A percentile compares a stretch with the other conserved stretches of the same genome.
Conservation (phyloP, 2,797 vertebrate genomes). For the Diplodus sargus region DNA sequence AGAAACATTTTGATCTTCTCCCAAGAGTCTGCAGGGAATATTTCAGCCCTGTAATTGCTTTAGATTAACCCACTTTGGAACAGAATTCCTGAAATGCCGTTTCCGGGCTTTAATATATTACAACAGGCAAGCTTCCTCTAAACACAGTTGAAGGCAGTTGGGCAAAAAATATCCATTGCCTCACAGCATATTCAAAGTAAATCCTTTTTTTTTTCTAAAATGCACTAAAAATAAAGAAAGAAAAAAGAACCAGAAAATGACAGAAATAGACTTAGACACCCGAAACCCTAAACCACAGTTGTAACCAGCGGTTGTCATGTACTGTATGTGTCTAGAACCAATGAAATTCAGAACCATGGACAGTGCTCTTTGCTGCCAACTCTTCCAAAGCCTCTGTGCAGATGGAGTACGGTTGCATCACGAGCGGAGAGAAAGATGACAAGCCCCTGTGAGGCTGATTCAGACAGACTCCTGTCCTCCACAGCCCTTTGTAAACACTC, state of each 20-base stretch:
- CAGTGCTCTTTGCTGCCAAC: conserved; percentile 48
- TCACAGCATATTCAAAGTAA: conserved; percentile 27
- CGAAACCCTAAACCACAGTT: conserved; percentile 17
- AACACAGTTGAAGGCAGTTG: conserved; percentile 16
- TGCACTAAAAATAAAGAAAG: neutral
- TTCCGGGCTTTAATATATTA: conserved; percentile 34
- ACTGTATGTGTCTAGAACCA: conserved; percentile 33
- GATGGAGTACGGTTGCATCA: conserved; percentile 25
- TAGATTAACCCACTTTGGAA: conserved; percentile 74
- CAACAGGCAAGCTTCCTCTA: conserved; percentile 19
- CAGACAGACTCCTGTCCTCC: conserved; percentile 19
- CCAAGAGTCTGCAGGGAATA: conserved; percentile 66
- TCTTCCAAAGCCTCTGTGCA: conserved; percentile 46
- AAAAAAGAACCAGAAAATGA: conserved; percentile 4
- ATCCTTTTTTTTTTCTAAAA: conserved; percentile 9
- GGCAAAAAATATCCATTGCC: conserved; percentile 11
- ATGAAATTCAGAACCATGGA: conserved; percentile 67
- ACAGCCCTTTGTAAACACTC: conserved; percentile 23
- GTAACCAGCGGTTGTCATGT: conserved; percentile 46
- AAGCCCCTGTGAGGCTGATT: conserved; percentile 6
- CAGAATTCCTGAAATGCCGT: conserved; percentile 67
- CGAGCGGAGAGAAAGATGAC: conserved; percentile 8
- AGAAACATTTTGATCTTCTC: conserved; percentile 66
- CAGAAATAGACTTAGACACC: conserved; percentile 25
- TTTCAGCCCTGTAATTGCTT: conserved; percentile 69